Evolutionary conservation across 30 jellyfish, hydroid and myxozoan species (phyloP), one percentile per base, ranked within the genome.

Genomic region (Hydractinia echinata): DNA sequence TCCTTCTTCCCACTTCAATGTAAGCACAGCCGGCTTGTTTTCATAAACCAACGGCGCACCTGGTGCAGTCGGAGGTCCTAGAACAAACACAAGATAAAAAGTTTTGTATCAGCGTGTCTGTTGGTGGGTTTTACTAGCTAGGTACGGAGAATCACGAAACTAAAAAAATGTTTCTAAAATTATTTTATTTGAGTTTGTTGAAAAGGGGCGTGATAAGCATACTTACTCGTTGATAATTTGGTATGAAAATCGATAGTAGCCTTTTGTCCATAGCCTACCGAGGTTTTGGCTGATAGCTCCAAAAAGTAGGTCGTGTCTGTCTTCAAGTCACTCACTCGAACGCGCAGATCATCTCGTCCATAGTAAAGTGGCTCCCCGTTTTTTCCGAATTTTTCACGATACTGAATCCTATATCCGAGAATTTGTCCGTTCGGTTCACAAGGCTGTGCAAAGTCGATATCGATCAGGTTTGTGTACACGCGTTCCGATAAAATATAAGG

Each of bases 371-470:
- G 88, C 10, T 82, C 51, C 9, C 84, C 77, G n/a, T 44, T 76
- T 16, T 73, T 51, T 5, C 87, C 88, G 11, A 92, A 90, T 54
- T 39, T 30, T 68, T 78, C 92, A 74, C 87, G 78, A 72, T 82
- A 92, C 61, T 73, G 66, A 50, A 84, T 80, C 70, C 82, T 85
- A 71, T 92, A 92, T 15, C 95, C 98, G 54, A 82, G 85, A 51
- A 92, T 67, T 55, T 21, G 73, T 4, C 98, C 98, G 61, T 87
- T 87, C 49, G 98, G 94, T 8, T 83, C 94, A 76, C 98, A 92
- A 16, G 98, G 98, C 50, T 54, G 52, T 10, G 76, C 81, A 91
- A 89, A 92, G 14, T 86, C 94, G 15, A 92, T 66, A 72, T 92
- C 98, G 54, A 86, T 83, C 51, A 84, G 81, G 55, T 78, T 81